Base-by-base conservation (phyloP, 2,888 invertebrate genomes). In the Caenorhabditis virilis region DNA sequence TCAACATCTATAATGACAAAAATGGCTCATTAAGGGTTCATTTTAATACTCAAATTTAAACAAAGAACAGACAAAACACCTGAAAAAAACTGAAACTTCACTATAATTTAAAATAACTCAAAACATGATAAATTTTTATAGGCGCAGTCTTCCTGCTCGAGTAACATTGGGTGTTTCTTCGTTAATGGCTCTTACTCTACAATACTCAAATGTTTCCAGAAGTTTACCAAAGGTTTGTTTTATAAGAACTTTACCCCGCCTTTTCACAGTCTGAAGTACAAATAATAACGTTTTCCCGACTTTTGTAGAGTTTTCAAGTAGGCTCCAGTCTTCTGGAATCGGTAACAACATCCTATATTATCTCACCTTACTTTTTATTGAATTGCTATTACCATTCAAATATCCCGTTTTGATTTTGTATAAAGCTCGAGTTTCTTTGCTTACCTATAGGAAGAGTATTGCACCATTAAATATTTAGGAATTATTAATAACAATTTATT, bases 171-270 rank as follows among this genome's bases (percentile, higher is more conserved):
- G 80, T 18, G 80, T 82, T 16, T 78, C 78, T 13, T 79, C 81
- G 7, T 63, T 82, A n/a, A 80, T 82, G 79, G 82, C 82, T 13
- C 68, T 82, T 15, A 82, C 81, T 13, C 69, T 82, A 46, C 82
- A 82, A 55, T 82, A 82, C 67, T 72, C 72, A 15, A 82, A 82
- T 59, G 78, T 82, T 7, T 77, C 78, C 2, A 53, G 80, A 38
- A 75, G 76, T 56, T 63, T 82, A 36, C 82, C 82, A 4, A 82
- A 82, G 68, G 82, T 82, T 16, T 23, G 45, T 15, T 25, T 22
- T 36, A 15, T 20, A 11, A 9, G n/a, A 18, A 30, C 15, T 35
- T 47, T 27, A n/a, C 47, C 20, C 36, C 6, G 20, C 16, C 15
- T 23, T 46, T 46, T 30, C 25, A 2, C 5, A 27, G 18, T 15